phyloP scores from a whole-genome alignment of 1,140 invertebrate species.

The Charaxes varanes region DNA sequence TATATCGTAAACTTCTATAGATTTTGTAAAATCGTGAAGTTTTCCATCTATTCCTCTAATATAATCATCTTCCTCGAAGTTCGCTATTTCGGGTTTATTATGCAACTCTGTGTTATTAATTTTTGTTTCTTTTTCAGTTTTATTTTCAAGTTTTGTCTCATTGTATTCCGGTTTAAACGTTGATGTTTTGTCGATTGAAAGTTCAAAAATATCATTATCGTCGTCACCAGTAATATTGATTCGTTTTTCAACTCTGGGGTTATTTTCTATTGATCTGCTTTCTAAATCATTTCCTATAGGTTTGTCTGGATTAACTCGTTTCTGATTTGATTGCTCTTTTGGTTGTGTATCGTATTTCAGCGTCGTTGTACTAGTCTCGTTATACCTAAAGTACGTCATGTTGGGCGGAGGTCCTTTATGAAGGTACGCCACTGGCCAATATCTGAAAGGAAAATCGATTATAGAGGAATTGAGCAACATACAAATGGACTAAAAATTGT shows the following conservation, averaged over 20 bases:
- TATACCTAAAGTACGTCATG: conserved; percentile 64
- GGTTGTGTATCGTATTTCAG: conserved; percentile 20
- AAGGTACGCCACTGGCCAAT: conserved; percentile 70
- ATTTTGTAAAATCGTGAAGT: conserved; percentile 55
- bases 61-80: conserved; percentile 35
- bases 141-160: conserved; percentile 17
- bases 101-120: conserved; percentile 11
- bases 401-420: conserved; percentile 70
- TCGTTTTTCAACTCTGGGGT: conserved; percentile 37
- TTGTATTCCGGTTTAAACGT: conserved; percentile 26
- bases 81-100: conserved; percentile 16
- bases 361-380: conserved; percentile 48
- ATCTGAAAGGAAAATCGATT: conserved; percentile 40
- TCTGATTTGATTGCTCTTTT: conserved; percentile 11
- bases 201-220: conserved; percentile 25
- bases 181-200: conserved; percentile 19
- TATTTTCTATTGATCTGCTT: conserved; percentile 27
- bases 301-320: conserved; percentile 19
- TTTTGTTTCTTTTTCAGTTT: conserved; percentile 10
- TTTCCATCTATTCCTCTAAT: conserved; percentile 65
- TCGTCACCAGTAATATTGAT: conserved; percentile 34
- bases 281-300: conserved; percentile 29
- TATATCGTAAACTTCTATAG: conserved; percentile 64
- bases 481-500: too few species aligned
- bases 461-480: neutral